Base-by-base conservation (phyloP, 1,140 invertebrate species). In the Apocrypta bakeri region DNA sequence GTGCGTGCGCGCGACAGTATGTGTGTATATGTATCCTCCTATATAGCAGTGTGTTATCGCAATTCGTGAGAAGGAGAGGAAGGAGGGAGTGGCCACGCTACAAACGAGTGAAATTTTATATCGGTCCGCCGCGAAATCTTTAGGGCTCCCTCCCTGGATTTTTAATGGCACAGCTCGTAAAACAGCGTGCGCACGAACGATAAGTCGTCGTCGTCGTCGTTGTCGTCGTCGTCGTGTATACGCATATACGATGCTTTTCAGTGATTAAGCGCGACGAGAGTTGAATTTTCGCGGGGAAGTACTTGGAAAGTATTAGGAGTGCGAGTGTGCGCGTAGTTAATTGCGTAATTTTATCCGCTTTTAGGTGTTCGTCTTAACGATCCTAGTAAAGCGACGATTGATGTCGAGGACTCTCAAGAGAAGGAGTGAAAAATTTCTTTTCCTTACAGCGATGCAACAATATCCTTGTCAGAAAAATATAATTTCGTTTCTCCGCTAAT, bases 111-210 rank as follows among this genome's bases (percentile, higher is more conserved):
- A 33, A 56, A 75, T 75, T 75, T 75, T 81, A 81, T 81, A 81
- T 76, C 79, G 79, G 79, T 1, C 56, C 61, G 71, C 21, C 29
- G 79, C 63, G 63, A 69, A 71, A 82, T 76, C 72, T 76, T 82
- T 82, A 76, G 80, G 37, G 80, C 17, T 11, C 37, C 61, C 75
- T 2, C 14, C 61, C n/a, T 40, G n/a, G 75, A 77, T 83, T 83
- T 83, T 83, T 83, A 77, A 61, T 74, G 73, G 66, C 85, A 48
- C 84, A 79, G 83, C 85, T 86, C 85, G 86, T 86, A 86, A 85
- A 87, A 78, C 64, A 25, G 3, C 75, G 0, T 17, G 27, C 40
- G 33, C 72, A 80, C 80, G 73, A 76, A 78, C 83, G 85, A 83
- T 87, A 88, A 88, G 81, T 88, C 27, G 63, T 21, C 56, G 56